These are phyloP conservation scores for Apostichopus parvimensis DNA, from an alignment of 35 echinoderm and acorn worm species.

Conservation along the genomic window DNA sequence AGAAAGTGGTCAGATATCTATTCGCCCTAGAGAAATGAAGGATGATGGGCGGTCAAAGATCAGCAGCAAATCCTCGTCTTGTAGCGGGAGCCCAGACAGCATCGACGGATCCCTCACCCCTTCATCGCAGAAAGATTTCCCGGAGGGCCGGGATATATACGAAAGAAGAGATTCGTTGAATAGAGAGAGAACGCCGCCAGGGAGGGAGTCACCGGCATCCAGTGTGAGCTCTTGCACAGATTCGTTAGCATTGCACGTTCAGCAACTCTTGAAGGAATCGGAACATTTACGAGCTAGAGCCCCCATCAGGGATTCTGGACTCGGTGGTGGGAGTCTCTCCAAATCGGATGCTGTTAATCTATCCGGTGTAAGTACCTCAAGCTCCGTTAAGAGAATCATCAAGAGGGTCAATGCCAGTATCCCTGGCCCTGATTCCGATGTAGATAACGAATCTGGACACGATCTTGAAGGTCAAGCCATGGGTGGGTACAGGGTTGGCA, in stretches of 20 bases:
- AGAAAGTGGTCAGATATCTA: slow-evolving; percentile 23
- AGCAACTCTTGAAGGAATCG: slow-evolving; percentile 39
- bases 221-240: slow-evolving; percentile 46
- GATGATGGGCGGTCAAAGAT: slow-evolving; percentile 1
- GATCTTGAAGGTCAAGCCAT: neutral
- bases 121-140: slow-evolving; percentile 40
- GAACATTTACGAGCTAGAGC: slow-evolving; percentile 31
- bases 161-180: slow-evolving; percentile 40
- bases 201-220: slow-evolving; percentile 7
- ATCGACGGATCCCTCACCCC: slow-evolving; percentile 53
- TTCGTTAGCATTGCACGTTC: slow-evolving; percentile 35
- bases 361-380: slow-evolving; percentile 48
- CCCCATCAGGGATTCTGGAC: slow-evolving; percentile 15
- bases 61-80: slow-evolving; percentile 44
- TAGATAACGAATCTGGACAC: neutral
- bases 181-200: slow-evolving; percentile 6
- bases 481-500: neutral
- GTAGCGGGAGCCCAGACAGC: slow-evolving; percentile 60
- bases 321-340: neutral
- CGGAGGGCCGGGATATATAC: slow-evolving; percentile 9
- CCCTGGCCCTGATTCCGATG: slow-evolving; percentile 30
- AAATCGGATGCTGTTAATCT: slow-evolving; percentile 2
- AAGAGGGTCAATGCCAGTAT: slow-evolving; percentile 37
- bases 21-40: neutral
- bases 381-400: slow-evolving; percentile 60